These are phyloP conservation scores for Periophthalmodon schlosseri DNA, from an alignment of 2,113 vertebrate species.

Conservation along the genomic window DNA sequence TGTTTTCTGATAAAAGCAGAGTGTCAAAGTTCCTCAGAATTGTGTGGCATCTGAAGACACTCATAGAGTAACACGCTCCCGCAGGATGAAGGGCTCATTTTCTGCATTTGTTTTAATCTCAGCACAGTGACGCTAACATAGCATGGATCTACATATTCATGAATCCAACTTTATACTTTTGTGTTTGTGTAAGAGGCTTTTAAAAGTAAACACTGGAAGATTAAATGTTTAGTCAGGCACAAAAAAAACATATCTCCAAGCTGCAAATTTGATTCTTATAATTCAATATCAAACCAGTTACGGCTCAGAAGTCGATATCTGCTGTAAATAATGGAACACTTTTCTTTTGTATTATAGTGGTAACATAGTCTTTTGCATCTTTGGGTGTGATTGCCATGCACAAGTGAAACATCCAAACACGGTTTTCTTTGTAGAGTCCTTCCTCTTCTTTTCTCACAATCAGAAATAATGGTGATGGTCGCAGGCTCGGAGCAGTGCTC, in stretches of 20 bases:
- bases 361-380: neutral
- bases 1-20: neutral
- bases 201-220: slow-evolving; percentile 9
- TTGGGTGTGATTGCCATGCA: neutral
- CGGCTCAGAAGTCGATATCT: neutral
- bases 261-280: slow-evolving; percentile 5
- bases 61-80: slow-evolving; percentile 5
- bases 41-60: slow-evolving; percentile 4
- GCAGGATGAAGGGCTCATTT: neutral
- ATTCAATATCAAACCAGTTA: neutral
- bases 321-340: neutral
- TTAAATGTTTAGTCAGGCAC: slow-evolving; percentile 16
- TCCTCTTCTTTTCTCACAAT: slow-evolving; percentile 11
- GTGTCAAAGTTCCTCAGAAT: neutral
- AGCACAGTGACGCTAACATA: neutral
- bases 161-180: slow-evolving; percentile 9
- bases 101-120: slow-evolving; percentile 8
- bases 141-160: slow-evolving; percentile 24
- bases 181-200: neutral
- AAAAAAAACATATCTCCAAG: slow-evolving; percentile 15
- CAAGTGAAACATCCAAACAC: neutral
- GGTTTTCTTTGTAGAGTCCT: neutral
- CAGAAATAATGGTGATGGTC: slow-evolving; percentile 17
- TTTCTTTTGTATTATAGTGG: neutral
- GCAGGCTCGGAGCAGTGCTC: neutral